Percentiles rank a stretch among this genome's conserved stretches.
Conservation (phyloP, 2,888 invertebrate genomes). For the Melinopterus prodromus region DNA sequence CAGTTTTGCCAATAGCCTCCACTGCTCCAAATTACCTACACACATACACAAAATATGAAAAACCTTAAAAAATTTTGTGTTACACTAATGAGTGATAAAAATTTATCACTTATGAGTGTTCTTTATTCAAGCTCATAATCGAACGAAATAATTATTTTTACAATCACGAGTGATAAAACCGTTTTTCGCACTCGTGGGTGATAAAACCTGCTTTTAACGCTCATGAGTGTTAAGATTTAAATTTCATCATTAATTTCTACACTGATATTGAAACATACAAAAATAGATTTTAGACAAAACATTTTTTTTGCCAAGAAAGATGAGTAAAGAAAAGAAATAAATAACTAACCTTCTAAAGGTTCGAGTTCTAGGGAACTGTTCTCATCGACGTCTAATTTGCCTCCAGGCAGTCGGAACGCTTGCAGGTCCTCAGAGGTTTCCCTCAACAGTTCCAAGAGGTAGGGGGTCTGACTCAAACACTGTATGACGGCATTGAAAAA, state of each 20-base stretch:
- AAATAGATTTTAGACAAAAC: too few species aligned
- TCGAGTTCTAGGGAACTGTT: conserved; percentile 52
- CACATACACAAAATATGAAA: conserved; percentile 14
- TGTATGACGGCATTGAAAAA: conserved; percentile 98
- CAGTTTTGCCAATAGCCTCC: conserved; percentile 73
- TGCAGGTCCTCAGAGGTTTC: conserved; percentile 75
- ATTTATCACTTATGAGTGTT: neutral
- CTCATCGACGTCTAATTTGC: conserved; percentile 66
- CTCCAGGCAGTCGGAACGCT: conserved; percentile 76
- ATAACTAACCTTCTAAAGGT: conserved; percentile 45
- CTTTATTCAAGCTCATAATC: too few species aligned
- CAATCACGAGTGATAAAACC: too few species aligned
- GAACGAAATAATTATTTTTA: too few species aligned
- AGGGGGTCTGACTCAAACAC: conserved; percentile 88
- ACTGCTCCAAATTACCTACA: conserved; percentile 68
- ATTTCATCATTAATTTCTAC: too few species aligned
- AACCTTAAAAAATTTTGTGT: neutral
- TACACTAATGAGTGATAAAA: too few species aligned
- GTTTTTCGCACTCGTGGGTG: too few species aligned
- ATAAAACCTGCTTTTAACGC: too few species aligned
- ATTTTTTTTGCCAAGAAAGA: neutral
- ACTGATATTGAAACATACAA: too few species aligned
- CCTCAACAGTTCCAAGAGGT: conserved; percentile 71
- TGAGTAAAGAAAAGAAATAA: neutral
- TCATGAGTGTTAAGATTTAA: too few species aligned